Percentiles rank a stretch among this genome's conserved stretches.
Conservation (phyloP, 2,113 vertebrate species). For the Monopterus albus region DNA sequence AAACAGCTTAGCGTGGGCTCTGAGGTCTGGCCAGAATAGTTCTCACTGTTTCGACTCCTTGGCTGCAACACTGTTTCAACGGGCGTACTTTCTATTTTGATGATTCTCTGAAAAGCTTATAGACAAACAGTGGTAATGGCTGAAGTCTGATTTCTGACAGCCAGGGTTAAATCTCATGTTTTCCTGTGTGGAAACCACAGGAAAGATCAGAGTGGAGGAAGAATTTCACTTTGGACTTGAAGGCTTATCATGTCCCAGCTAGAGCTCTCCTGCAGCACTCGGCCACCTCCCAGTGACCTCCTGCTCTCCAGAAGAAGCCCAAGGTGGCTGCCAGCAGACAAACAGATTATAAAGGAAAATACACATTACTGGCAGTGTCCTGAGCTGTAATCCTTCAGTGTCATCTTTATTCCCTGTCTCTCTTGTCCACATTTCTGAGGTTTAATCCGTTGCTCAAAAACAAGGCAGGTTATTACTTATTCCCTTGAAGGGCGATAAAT, state of each 20-base stretch:
- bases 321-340: slow-evolving; percentile 21
- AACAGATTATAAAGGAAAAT: slow-evolving; percentile 24
- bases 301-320: slow-evolving; percentile 6
- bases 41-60: slow-evolving; percentile 59
- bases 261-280: slow-evolving; percentile 22
- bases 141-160: slow-evolving; percentile 42
- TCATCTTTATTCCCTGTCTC: background rate
- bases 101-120: slow-evolving; percentile 50
- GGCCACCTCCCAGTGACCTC: slow-evolving; percentile 60
- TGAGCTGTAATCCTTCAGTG: background rate
- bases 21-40: slow-evolving; percentile 65
- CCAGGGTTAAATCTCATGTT: slow-evolving; percentile 38
- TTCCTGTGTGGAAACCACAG: slow-evolving; percentile 53
- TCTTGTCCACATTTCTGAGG: background rate
- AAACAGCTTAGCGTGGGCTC: slow-evolving; percentile 55
- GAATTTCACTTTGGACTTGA: slow-evolving; percentile 44
- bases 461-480: background rate
- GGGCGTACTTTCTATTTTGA: slow-evolving; percentile 65
- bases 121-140: slow-evolving; percentile 57
- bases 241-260: slow-evolving; percentile 49
- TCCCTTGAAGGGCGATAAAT: slow-evolving; percentile 27
- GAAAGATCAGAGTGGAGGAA: slow-evolving; percentile 48
- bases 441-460: background rate
- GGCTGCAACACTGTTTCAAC: slow-evolving; percentile 29
- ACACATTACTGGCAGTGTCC: slow-evolving; percentile 16